Evolutionary conservation across 2,888 invertebrate genomes (phyloP), one percentile per base, ranked within the genome.

Genomic region (Coelopa pilipes): DNA sequence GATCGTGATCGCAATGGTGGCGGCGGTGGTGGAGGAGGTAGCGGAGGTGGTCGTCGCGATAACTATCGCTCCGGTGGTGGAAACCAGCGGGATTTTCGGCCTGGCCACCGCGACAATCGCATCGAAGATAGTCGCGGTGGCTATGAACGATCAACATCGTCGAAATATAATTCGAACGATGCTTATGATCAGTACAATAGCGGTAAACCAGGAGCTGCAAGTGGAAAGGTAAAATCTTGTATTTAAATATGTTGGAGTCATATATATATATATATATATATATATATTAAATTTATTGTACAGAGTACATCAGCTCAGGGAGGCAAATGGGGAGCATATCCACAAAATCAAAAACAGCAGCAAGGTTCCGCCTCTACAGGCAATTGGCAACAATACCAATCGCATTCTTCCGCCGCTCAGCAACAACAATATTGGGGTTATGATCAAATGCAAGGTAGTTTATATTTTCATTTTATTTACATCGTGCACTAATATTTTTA

Each of bases 81-180:
- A 72, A 84, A 82, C 77, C 87, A 87, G 78, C 87, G 87, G 87
- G 87, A 87, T 87, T 87, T 87, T 87, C 87, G 87, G 87, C 86
- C 83, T 86, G 87, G 87, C 87, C 87, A 87, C 87, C 87, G 87
- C 87, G 87, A 87, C 87, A 86, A 78, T 83, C 83, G 85, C 84
- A 84, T 83, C 79, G 87, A 87, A 87, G 87, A 86, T 87, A 87
- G 87, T 87, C 87, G 87, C 87, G 87, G 87, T 87, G 87, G 87
- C 87, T 86, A 85, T 85, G 86, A 85, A 81, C 83, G 86, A 77
- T 84, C 86, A 81, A 82, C 85, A 80, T 84, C 83, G 80, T 81
- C 83, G 76, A 81, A 83, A 66, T 77, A 80, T 73, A 80, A 79
- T 73, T 80, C 50, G 74, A 77, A 76, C 47, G 82, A 79, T 70